Evolutionary conservation across 2,113 vertebrate genomes (phyloP).

Genomic region (Mus spicilegus): DNA sequence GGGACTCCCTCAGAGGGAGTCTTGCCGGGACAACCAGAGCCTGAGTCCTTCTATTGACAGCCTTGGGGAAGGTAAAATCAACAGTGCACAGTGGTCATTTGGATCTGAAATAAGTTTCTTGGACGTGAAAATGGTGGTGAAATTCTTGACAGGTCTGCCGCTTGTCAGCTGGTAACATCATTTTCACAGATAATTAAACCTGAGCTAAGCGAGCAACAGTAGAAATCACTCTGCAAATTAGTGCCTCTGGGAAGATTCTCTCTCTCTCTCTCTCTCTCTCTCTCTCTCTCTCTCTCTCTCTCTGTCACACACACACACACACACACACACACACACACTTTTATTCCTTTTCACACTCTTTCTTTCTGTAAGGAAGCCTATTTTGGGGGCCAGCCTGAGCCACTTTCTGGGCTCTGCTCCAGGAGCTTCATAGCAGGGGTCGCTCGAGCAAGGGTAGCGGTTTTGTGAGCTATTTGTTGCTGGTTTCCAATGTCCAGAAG

Average conservation of each 20-base stretch:
- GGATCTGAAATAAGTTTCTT: conserved; percentile 46
- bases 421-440: conserved; percentile 70
- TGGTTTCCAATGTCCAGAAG: conserved; percentile 65
- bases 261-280: not conserved
- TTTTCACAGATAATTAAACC: conserved; percentile 60
- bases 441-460: conserved; percentile 79
- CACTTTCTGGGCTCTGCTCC: conserved; percentile 80
- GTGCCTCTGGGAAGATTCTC: not conserved
- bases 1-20: not conserved
- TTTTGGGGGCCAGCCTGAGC: conserved; percentile 77
- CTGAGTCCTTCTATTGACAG: not conserved
- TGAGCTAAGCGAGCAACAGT: conserved; percentile 27
- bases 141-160: conserved; percentile 46
- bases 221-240: conserved; percentile 56
- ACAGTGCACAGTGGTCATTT: not conserved
- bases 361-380: conserved; percentile 55
- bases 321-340: too few relatives aligned
- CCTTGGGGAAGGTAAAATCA: not conserved
- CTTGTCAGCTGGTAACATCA: conserved; percentile 44
- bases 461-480: conserved; percentile 78
- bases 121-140: not conserved
- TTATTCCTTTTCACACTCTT: not conserved
- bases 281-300: not conserved
- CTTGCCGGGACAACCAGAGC: not conserved
- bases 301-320: too few relatives aligned